Evolutionary conservation across 1,140 invertebrate species (phyloP).

Genomic region (Batillaria attramentaria): DNA sequence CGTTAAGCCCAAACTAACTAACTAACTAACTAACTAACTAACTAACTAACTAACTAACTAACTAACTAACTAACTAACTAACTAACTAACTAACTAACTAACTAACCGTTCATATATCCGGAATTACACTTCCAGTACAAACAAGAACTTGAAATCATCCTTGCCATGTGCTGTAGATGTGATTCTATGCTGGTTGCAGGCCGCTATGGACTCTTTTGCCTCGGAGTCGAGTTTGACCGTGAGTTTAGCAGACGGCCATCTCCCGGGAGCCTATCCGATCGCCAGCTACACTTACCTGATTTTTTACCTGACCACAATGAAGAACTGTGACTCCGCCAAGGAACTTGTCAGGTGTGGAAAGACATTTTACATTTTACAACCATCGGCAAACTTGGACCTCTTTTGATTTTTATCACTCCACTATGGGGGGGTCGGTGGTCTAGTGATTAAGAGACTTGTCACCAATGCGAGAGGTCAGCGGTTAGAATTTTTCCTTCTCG

Average conservation of each 20-base stretch:
- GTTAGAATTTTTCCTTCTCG: no score
- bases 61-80: neutral
- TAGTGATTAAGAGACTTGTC: no score
- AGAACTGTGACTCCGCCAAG: conserved; percentile 48
- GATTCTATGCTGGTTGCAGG: neutral
- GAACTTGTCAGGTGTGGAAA: conserved; percentile 63
- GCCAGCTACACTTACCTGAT: conserved; percentile 60
- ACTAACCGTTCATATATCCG: neutral
- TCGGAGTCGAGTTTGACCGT: conserved; percentile 30
- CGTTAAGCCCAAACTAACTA: neutral
- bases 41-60: neutral
- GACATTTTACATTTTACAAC: conserved; percentile 33
- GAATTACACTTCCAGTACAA: no score
- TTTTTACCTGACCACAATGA: conserved; percentile 44
- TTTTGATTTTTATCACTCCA: no score
- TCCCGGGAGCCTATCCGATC: conserved; percentile 53
- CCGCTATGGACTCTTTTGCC: conserved; percentile 29
- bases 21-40: neutral
- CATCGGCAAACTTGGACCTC: no score
- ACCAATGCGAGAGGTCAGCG: no score
- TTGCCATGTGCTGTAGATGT: no score
- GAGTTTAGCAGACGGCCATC: conserved; percentile 37
- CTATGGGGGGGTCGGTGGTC: no score
- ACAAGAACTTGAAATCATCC: no score
- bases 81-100: neutral